These are phyloP conservation scores for Aptenodytes forsteri DNA, from an alignment of 2,113 vertebrate species.

Conservation along the genomic window DNA sequence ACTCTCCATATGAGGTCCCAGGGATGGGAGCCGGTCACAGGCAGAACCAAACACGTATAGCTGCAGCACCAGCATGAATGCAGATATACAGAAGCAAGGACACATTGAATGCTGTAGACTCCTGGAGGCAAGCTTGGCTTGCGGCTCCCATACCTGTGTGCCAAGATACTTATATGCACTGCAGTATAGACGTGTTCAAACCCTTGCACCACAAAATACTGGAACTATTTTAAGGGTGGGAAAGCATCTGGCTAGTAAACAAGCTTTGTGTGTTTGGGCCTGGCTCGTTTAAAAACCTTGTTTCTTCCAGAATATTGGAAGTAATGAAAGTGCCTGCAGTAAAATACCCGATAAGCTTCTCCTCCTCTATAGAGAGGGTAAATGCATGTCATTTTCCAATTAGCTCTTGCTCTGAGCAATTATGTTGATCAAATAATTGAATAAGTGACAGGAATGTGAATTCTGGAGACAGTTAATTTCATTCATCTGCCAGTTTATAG, in stretches of 20 bases:
- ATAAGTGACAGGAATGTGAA: constrained; percentile 65
- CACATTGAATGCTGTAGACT: background rate
- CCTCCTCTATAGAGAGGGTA: constrained; percentile 1
- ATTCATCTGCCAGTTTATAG: constrained; percentile 48
- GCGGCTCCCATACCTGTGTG: rapidly evolving
- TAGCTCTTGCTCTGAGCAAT: constrained; percentile 66
- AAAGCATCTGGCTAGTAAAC: background rate
- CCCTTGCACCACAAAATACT: background rate
- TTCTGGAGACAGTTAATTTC: constrained; percentile 59
- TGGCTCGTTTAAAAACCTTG: background rate
- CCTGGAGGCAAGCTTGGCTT: background rate
- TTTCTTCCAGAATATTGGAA: constrained; percentile 24
- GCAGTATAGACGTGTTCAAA: background rate
- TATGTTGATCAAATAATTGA: constrained; percentile 70
- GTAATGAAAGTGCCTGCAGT: constrained; percentile 41
- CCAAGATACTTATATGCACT: background rate
- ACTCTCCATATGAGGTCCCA: background rate
- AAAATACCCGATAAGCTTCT: constrained; percentile 35
- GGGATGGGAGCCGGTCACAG: background rate
- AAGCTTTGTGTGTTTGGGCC: background rate
- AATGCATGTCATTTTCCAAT: constrained; percentile 63
- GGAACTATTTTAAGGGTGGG: background rate
- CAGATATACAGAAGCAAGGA: background rate
- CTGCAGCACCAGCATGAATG: background rate
- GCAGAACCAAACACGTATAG: background rate